Conservation (phyloP, 2,797 vertebrate species). For the Hoplostethus atlanticus region DNA sequence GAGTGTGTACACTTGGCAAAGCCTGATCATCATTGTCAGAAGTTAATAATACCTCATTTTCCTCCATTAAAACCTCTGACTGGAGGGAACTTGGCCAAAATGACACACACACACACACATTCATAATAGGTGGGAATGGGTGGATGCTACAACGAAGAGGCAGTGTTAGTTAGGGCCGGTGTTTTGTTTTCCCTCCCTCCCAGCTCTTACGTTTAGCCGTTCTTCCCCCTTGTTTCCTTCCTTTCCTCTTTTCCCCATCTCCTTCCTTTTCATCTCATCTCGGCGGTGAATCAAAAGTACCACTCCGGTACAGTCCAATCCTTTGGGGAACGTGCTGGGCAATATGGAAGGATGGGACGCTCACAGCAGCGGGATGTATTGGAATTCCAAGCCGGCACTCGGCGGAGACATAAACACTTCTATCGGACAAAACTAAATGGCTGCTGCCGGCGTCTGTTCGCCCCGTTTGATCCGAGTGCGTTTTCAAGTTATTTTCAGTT, state of each 20-base stretch:
- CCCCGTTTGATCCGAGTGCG: neutral
- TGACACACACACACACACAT: constrained; percentile 7
- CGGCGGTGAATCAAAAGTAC: no score
- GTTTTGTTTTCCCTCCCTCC: neutral
- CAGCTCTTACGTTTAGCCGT: neutral
- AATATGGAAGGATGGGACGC: constrained; percentile 5
- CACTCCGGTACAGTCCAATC: constrained; percentile 3
- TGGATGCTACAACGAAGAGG: constrained; percentile 18
- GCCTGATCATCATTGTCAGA: constrained; percentile 30
- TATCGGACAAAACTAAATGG: constrained; percentile 1
- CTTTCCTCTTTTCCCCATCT: neutral
- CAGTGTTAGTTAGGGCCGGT: constrained; percentile 9
- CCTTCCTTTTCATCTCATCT: neutral
- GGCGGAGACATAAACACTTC: neutral
- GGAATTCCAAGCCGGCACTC: neutral
- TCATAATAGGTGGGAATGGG: constrained; percentile 10
- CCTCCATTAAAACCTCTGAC: constrained; percentile 30
- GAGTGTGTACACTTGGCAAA: neutral
- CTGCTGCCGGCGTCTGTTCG: neutral
- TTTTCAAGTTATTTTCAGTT: constrained; percentile 4
- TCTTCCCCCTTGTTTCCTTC: neutral
- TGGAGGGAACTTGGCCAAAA: constrained; percentile 24
- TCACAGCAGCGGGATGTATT: constrained; percentile 4
- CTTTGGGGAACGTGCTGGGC: neutral
- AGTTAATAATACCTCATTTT: constrained; percentile 45